Percentiles rank a stretch among this genome's conserved stretches.
Evolutionary conservation across 2,888 invertebrate genomes (phyloP).

Genomic region (Eupithecia subumbrata): DNA sequence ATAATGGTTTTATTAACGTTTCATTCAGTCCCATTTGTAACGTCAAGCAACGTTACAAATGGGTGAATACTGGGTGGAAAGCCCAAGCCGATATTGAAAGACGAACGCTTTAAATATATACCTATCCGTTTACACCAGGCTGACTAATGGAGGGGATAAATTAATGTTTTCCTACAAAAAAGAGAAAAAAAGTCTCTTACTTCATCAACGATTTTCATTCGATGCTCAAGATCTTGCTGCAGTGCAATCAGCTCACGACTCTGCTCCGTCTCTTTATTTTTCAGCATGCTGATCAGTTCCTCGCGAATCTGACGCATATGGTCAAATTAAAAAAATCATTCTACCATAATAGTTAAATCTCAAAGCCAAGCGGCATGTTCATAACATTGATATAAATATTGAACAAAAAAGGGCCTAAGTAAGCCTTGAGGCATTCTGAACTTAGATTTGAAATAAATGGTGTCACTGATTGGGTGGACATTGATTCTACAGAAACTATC

Average conservation of each 20-base stretch:
- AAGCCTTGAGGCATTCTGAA: background rate
- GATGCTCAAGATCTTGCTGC: conserved; percentile 74
- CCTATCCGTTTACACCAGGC: background rate
- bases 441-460: background rate
- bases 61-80: background rate
- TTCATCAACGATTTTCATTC: conserved; percentile 80
- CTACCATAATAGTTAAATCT: background rate
- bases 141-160: background rate
- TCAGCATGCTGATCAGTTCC: conserved; percentile 84
- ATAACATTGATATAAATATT: background rate
- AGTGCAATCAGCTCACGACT: conserved; percentile 74
- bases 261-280: conserved; percentile 82
- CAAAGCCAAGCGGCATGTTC: background rate
- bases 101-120: background rate
- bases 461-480: background rate
- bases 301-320: conserved; percentile 77
- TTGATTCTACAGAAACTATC: background rate
- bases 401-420: background rate
- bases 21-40: too few species aligned
- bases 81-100: background rate
- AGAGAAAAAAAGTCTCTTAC: conserved; percentile 54
- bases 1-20: background rate
- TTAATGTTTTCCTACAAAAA: conserved; percentile 21
- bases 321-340: conserved; percentile 35
- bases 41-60: background rate